A percentile compares a stretch with the other conserved stretches of the same genome.
These are phyloP conservation scores for Hypomecis punctinalis DNA, from an alignment of 2,888 invertebrate genomes.

Conservation along the genomic window DNA sequence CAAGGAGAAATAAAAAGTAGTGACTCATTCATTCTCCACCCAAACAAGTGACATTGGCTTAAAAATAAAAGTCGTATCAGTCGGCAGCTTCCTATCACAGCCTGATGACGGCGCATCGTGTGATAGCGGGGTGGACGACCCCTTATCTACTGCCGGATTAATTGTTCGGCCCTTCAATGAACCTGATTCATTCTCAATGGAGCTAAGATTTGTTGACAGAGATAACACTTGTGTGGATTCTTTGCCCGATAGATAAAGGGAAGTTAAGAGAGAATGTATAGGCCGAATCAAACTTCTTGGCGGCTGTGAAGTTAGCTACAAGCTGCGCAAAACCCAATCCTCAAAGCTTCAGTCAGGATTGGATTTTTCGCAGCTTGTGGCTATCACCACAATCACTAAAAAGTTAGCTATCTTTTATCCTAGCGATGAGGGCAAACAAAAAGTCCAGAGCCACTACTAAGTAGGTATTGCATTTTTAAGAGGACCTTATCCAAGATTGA, in stretches of 20 bases:
- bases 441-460: too few relatives aligned
- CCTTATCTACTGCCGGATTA: constrained; percentile 29
- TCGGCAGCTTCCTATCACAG: constrained; percentile 20
- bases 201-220: constrained; percentile 20
- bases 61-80: constrained; percentile 28
- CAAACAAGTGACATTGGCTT: constrained; percentile 10
- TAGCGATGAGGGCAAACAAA: too few relatives aligned
- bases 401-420: too few relatives aligned
- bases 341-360: too few relatives aligned
- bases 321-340: too few relatives aligned
- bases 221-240: constrained; percentile 7
- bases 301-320: too few relatives aligned
- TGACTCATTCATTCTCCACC: neutral
- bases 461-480: too few relatives aligned
- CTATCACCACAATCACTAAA: too few relatives aligned
- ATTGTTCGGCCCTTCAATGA: constrained; percentile 25
- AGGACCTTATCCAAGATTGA: too few relatives aligned
- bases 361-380: too few relatives aligned
- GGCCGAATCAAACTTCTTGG: too few relatives aligned
- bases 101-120: constrained; percentile 27
- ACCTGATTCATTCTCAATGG: constrained; percentile 22
- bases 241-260: constrained; percentile 2
- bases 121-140: constrained; percentile 21
- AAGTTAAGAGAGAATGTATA: neutral
- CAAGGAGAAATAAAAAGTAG: too few relatives aligned